Conservation (phyloP, 2,113 vertebrate genomes). For the Todiramphus chloris region DNA sequence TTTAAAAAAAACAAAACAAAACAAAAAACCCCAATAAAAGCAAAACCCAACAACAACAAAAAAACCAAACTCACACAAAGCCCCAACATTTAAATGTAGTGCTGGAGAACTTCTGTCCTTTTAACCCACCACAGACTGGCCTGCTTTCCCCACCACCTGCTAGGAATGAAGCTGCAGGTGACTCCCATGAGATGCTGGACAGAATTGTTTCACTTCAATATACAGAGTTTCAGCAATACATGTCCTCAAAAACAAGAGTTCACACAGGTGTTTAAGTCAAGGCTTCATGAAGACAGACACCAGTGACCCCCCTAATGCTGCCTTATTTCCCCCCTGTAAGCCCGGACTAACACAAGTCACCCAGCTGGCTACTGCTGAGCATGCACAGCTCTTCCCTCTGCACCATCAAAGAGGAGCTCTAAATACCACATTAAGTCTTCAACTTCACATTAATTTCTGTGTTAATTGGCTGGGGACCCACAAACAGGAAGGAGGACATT, state of each 20-base stretch:
- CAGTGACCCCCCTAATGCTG: background rate
- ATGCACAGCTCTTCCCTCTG: background rate
- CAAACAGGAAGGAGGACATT: background rate
- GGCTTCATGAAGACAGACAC: background rate
- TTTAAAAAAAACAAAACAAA: too few species aligned
- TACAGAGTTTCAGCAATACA: background rate
- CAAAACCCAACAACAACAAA: too few species aligned
- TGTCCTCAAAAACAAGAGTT: background rate
- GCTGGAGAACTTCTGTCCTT: background rate
- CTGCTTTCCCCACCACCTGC: background rate
- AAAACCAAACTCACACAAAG: too few species aligned
- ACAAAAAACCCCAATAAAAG: too few species aligned
- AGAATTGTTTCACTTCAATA: background rate
- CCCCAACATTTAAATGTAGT: background rate
- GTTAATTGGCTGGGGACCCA: background rate
- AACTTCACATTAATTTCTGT: background rate
- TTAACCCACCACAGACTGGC: background rate
- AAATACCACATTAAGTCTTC: background rate
- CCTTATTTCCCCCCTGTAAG: background rate
- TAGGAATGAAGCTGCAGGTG: background rate
- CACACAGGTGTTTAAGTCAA: background rate
- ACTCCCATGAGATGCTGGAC: background rate
- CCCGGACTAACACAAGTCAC: background rate
- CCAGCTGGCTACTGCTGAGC: background rate
- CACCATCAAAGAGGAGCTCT: background rate